A percentile compares a stretch with the other conserved stretches of the same genome.
Evolutionary conservation across 2,797 vertebrate genomes (phyloP).

Genomic region (Alfaro cultratus): DNA sequence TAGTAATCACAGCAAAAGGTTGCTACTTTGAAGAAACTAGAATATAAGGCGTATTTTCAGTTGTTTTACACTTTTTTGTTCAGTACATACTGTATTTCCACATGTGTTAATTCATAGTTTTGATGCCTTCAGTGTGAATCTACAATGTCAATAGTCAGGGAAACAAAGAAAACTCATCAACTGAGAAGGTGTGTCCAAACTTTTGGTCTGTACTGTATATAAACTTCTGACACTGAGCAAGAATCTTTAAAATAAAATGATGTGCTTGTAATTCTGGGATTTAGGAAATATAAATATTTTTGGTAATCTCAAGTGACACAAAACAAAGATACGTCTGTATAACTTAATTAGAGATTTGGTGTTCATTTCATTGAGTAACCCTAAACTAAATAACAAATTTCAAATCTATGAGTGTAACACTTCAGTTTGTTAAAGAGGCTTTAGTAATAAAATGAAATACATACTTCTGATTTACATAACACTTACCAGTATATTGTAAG

Average conservation of each 20-base stretch:
- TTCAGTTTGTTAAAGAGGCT: not conserved
- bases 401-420: not conserved
- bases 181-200: no score
- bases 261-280: not conserved
- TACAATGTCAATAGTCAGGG: no score
- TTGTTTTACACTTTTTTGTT: no score
- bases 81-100: no score
- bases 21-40: no score
- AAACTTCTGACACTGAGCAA: not conserved
- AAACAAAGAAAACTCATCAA: no score
- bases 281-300: not conserved
- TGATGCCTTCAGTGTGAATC: no score
- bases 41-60: no score
- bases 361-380: not conserved
- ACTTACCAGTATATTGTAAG: not conserved
- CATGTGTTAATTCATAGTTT: no score
- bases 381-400: not conserved
- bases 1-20: no score
- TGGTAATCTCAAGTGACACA: not conserved
- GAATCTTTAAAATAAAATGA: not conserved
- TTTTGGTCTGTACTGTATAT: not conserved
- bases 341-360: not conserved
- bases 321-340: not conserved
- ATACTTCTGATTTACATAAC: not conserved
- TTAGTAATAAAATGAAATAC: not conserved